These are phyloP conservation scores for Edolisoma coerulescens DNA, from an alignment of 2,113 vertebrate species.

Conservation along the genomic window DNA sequence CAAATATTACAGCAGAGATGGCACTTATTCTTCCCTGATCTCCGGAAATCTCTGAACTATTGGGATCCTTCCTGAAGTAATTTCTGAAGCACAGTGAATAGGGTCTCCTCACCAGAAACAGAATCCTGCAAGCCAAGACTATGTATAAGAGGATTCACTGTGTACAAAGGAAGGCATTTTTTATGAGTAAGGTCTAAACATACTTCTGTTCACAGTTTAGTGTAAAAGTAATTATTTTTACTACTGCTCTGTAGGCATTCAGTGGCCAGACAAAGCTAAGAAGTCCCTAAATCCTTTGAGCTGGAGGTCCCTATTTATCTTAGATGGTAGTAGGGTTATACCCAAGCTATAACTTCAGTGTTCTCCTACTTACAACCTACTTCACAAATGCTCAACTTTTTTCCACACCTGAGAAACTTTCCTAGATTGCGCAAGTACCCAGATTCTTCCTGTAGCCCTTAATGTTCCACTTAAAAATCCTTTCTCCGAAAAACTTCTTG, in stretches of 20 bases:
- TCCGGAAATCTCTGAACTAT: background rate
- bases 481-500: background rate
- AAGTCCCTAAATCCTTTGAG: background rate
- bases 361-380: background rate
- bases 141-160: background rate
- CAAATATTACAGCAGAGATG: constrained; percentile 19
- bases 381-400: background rate
- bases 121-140: background rate
- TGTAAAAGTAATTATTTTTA: background rate
- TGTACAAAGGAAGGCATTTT: background rate
- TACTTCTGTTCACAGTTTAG: background rate
- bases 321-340: background rate
- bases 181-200: background rate
- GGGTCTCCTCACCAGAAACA: background rate
- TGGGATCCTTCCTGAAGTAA: background rate
- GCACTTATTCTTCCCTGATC: background rate
- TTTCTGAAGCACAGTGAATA: background rate
- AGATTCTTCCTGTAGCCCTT: background rate
- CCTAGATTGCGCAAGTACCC: background rate
- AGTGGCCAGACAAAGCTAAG: background rate
- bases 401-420: background rate
- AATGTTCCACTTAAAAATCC: background rate
- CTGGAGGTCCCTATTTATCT: background rate
- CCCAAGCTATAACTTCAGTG: background rate
- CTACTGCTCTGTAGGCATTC: background rate